Conservation (phyloP, 2,888 invertebrate species). For the Xestia xanthographa region DNA sequence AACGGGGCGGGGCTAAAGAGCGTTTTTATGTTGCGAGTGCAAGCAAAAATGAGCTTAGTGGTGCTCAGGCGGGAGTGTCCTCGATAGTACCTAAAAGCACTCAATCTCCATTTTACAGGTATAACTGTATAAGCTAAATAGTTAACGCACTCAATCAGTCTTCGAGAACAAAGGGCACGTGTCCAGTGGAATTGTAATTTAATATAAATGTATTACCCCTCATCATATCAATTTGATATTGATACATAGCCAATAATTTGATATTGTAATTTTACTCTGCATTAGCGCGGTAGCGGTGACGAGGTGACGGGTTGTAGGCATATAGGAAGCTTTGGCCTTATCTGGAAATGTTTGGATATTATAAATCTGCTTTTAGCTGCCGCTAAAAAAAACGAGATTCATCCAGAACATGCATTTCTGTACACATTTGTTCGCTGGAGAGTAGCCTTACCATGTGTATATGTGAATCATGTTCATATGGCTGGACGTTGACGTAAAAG, state of each 20-base stretch:
- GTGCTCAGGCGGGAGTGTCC: too few relatives aligned
- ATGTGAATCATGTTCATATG: neutral
- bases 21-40: too few relatives aligned
- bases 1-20: too few relatives aligned
- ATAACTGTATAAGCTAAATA: constrained; percentile 18
- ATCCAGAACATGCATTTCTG: neutral
- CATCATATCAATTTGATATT: constrained; percentile 62
- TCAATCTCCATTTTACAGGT: constrained; percentile 25
- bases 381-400: neutral
- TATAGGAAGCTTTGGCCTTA: neutral
- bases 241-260: constrained; percentile 65
- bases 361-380: neutral
- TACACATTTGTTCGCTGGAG: neutral
- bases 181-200: constrained; percentile 54
- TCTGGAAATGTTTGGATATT: constrained; percentile 11
- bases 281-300: constrained; percentile 55
- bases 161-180: constrained; percentile 44
- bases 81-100: constrained; percentile 15
- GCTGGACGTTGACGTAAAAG: neutral
- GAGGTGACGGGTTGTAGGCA: constrained; percentile 41
- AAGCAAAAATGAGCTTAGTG: too few relatives aligned
- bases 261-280: constrained; percentile 69
- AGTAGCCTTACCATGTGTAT: neutral
- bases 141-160: constrained; percentile 43
- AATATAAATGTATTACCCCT: constrained; percentile 59